phyloP scores from a whole-genome alignment of 2,113 vertebrate species.

The Ophthalmolycus amberensis region DNA sequence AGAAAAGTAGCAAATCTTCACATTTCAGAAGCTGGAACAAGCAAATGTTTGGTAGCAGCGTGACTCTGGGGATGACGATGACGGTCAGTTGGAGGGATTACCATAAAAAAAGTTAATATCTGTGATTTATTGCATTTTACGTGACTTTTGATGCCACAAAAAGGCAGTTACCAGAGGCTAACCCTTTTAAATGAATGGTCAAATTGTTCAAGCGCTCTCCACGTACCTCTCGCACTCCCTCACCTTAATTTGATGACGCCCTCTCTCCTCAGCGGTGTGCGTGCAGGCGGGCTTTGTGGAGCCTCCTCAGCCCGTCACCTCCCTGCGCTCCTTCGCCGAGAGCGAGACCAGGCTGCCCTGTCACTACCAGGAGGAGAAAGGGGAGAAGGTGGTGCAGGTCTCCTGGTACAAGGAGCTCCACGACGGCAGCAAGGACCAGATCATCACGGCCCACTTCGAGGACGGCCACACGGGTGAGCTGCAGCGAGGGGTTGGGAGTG shows the following conservation, averaged over 20 bases:
- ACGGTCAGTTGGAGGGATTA: background rate
- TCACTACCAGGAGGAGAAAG: slow-evolving; percentile 44
- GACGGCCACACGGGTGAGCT: slow-evolving; percentile 73
- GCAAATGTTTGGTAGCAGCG: background rate
- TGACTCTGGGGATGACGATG: no score
- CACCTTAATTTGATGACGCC: background rate
- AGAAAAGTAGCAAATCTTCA: background rate
- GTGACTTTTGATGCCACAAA: no score
- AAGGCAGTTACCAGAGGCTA: no score
- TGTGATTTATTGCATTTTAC: no score
- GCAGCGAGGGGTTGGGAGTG: background rate
- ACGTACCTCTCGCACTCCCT: background rate
- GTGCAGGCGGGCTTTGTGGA: slow-evolving; percentile 67
- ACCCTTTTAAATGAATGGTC: no score
- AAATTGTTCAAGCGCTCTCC: no score
- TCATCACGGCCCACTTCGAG: slow-evolving; percentile 74
- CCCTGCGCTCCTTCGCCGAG: slow-evolving; percentile 61
- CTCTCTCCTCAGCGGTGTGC: slow-evolving; percentile 24
- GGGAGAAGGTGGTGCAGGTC: slow-evolving; percentile 78
- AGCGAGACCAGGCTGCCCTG: slow-evolving; percentile 77
- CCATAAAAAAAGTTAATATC: no score
- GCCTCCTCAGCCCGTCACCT: slow-evolving; percentile 46
- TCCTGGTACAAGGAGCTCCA: slow-evolving; percentile 76
- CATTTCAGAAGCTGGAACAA: background rate
- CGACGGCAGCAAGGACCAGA: slow-evolving; percentile 70